These are phyloP conservation scores for Siderastrea siderea DNA, from an alignment of 92 coral and sea anemone species.

Conservation along the genomic window DNA sequence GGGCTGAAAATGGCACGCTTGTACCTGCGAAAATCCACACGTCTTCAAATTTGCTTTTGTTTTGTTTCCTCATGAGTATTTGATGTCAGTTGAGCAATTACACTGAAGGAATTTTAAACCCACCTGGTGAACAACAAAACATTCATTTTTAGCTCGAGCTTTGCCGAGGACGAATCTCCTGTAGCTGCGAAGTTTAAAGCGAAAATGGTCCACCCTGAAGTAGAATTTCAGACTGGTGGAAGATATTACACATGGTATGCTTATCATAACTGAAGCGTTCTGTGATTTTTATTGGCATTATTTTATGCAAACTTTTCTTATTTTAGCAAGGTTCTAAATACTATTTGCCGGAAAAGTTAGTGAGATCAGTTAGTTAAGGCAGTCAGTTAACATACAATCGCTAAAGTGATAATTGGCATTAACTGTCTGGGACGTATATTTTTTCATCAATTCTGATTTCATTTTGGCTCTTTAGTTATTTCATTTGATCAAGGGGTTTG, in stretches of 20 bases:
- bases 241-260: conserved; percentile 10
- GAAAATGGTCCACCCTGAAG: conserved; percentile 36
- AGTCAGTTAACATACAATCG: no score
- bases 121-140: neutral
- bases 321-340: no score
- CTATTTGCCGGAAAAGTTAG: no score
- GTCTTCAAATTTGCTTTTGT: conserved; percentile 18
- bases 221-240: conserved; percentile 35
- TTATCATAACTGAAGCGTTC: neutral
- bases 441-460: neutral
- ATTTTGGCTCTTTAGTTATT: neutral
- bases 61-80: conserved; percentile 1
- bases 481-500: neutral
- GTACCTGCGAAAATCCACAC: conserved; percentile 5
- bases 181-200: neutral
- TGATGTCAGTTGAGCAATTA: conserved; percentile 11
- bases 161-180: neutral
- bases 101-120: conserved; percentile 42
- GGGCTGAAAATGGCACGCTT: conserved; percentile 37
- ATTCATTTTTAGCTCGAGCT: neutral
- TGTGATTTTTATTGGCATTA: neutral
- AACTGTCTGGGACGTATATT: no score
- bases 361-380: no score
- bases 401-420: no score
- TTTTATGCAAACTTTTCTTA: no score